A percentile compares a stretch with the other conserved stretches of the same genome.
Conservation (phyloP, 2,113 vertebrate genomes). For the Hoplias malabaricus region DNA sequence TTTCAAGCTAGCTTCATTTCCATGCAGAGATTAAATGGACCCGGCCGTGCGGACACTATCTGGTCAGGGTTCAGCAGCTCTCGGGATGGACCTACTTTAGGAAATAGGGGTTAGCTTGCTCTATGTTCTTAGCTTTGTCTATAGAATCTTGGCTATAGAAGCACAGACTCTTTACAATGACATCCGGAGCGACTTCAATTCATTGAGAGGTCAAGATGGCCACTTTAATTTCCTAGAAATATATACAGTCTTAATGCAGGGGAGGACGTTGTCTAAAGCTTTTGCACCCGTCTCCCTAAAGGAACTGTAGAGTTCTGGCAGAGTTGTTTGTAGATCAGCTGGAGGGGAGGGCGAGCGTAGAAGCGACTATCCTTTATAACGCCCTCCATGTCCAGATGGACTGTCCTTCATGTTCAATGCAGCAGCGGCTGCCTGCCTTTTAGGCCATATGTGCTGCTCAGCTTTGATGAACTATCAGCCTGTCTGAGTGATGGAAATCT, state of each 20-base stretch:
- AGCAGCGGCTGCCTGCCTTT: conserved; percentile 53
- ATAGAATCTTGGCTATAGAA: neutral
- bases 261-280: neutral
- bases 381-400: conserved; percentile 49
- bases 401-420: conserved; percentile 68
- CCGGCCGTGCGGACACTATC: conserved; percentile 56
- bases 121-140: neutral
- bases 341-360: conserved; percentile 31
- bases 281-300: neutral
- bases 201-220: neutral
- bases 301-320: neutral
- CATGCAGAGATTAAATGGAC: conserved; percentile 64
- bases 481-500: conserved; percentile 57
- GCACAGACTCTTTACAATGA: neutral
- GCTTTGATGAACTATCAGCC: conserved; percentile 58
- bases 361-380: conserved; percentile 67
- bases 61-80: conserved; percentile 67
- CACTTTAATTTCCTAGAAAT: neutral
- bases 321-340: conserved; percentile 23
- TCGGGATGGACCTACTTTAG: conserved; percentile 63
- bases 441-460: conserved; percentile 56
- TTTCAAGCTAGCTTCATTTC: conserved; percentile 47
- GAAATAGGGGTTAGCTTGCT: conserved; percentile 41
- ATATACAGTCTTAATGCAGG: neutral
- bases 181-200: conserved; percentile 10